A percentile compares a stretch with the other conserved stretches of the same genome.
Conservation (phyloP, 2,888 invertebrate genomes). For the Eilema caniola region DNA sequence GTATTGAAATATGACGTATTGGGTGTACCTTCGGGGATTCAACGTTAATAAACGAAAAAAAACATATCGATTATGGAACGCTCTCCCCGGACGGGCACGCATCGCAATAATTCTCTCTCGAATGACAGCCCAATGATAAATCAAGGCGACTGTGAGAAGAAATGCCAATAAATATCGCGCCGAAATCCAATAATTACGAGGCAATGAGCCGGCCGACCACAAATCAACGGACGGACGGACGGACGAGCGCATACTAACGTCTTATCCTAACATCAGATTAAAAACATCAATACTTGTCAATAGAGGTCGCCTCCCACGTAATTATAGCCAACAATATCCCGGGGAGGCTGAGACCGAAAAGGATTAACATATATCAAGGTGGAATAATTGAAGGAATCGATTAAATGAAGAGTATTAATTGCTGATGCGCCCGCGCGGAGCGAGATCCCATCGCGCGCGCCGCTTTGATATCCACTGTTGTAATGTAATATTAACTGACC, state of each 20-base stretch:
- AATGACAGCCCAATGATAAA: slow-evolving; percentile 80
- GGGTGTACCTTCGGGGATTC: slow-evolving; percentile 76
- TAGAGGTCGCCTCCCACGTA: slow-evolving; percentile 86
- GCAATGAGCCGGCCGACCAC: slow-evolving; percentile 82
- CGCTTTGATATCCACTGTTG: slow-evolving; percentile 62
- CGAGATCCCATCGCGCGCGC: slow-evolving; percentile 68
- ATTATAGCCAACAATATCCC: slow-evolving; percentile 86
- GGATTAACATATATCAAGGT: slow-evolving; percentile 85
- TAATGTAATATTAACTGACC: slow-evolving; percentile 64
- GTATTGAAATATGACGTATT: slow-evolving; percentile 85
- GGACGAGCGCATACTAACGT: slow-evolving; percentile 83
- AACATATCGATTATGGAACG: slow-evolving; percentile 63
- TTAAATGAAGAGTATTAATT: slow-evolving; percentile 86
- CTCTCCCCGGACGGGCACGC: slow-evolving; percentile 64
- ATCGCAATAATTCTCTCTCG: slow-evolving; percentile 72
- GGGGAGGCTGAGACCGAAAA: slow-evolving; percentile 78
- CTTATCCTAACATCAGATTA: slow-evolving; percentile 87
- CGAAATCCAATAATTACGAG: slow-evolving; percentile 86
- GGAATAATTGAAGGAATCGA: slow-evolving; percentile 87
- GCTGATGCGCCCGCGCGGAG: slow-evolving; percentile 81
- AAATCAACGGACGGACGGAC: slow-evolving; percentile 80
- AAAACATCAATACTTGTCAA: slow-evolving; percentile 87
- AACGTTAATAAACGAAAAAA: slow-evolving; percentile 75
- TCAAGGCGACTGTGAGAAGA: slow-evolving; percentile 80
- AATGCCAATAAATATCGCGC: slow-evolving; percentile 84